Evolutionary conservation across 2,888 invertebrate species (phyloP).

Genomic region (Lasioglossum malachurum): DNA sequence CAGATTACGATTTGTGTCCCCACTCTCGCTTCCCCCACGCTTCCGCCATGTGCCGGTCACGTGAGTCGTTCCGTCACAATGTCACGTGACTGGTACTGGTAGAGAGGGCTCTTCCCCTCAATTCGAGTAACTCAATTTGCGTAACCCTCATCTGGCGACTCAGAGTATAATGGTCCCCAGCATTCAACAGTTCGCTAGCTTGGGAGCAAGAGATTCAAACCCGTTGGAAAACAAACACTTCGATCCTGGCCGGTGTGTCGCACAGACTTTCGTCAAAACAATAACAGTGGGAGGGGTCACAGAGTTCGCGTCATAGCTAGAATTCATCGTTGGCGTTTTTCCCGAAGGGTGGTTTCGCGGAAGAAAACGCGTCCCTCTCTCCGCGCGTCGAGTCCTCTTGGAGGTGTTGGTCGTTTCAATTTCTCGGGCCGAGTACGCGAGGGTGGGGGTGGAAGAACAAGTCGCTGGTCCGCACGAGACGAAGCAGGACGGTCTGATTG

Average conservation of each 20-base stretch:
- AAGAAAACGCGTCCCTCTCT: not conserved
- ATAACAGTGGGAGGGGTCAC: not conserved
- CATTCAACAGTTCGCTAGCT: not conserved
- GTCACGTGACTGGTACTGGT: no score
- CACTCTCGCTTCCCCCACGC: no score
- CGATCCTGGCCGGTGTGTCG: not conserved
- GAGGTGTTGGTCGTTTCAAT: conserved; percentile 70
- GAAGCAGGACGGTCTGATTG: conserved; percentile 61
- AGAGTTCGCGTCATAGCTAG: not conserved
- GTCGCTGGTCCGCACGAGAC: not conserved
- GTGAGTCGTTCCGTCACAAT: no score
- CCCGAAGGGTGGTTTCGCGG: not conserved
- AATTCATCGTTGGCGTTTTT: not conserved
- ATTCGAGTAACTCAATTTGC: no score
- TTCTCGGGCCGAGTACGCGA: conserved; percentile 50
- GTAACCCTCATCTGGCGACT: no score
- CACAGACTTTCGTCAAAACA: not conserved
- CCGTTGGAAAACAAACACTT: not conserved
- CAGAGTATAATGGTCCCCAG: no score
- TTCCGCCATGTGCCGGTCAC: no score
- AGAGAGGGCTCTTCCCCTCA: no score
- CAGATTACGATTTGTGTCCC: no score
- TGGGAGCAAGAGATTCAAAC: not conserved
- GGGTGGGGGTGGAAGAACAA: conserved; percentile 13
- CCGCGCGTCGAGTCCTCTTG: conserved; percentile 45